A percentile compares a stretch with the other conserved stretches of the same genome.
Conservation (phyloP, 1,140 invertebrate species). For the Meloidogyne exigua region DNA sequence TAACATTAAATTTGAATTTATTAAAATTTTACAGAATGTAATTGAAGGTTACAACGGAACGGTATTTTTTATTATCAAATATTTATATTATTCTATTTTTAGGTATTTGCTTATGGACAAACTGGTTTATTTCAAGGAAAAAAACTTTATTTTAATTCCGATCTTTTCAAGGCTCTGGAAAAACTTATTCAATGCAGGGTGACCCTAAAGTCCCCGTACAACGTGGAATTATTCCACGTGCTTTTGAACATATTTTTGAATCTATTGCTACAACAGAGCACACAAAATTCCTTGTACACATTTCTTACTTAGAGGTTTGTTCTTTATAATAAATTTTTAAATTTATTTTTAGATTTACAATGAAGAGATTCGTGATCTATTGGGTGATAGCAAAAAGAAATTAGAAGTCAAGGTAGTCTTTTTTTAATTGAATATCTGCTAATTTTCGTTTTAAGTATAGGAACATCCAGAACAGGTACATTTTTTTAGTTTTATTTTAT, state of each 20-base stretch:
- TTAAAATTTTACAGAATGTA: constrained; percentile 68
- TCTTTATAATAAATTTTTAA: neutral
- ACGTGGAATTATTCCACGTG: constrained; percentile 79
- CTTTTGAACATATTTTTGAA: constrained; percentile 88
- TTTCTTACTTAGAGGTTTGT: constrained; percentile 80
- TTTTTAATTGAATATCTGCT: neutral
- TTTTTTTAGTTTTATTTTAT: neutral
- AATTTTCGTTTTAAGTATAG: neutral
- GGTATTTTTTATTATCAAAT: constrained; percentile 37
- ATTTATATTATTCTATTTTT: neutral
- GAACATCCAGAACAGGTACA: constrained; percentile 73
- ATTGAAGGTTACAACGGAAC: constrained; percentile 70
- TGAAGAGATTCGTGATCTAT: constrained; percentile 77
- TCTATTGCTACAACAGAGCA: constrained; percentile 78
- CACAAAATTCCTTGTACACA: constrained; percentile 80
- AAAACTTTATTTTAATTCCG: neutral
- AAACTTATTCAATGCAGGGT: constrained; percentile 71
- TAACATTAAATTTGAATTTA: neutral
- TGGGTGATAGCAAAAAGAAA: constrained; percentile 72
- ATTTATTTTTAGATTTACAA: constrained; percentile 76
- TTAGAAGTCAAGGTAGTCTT: constrained; percentile 71
- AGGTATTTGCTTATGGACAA: constrained; percentile 69
- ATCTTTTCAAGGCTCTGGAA: constrained; percentile 64
- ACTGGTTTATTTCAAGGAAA: constrained; percentile 62
- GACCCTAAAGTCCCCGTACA: constrained; percentile 67